Percentiles rank a stretch among this genome's conserved stretches.
These are phyloP conservation scores for Brachionus asplanchnoidis DNA, from an alignment of 1,140 invertebrate genomes.

Conservation along the genomic window DNA sequence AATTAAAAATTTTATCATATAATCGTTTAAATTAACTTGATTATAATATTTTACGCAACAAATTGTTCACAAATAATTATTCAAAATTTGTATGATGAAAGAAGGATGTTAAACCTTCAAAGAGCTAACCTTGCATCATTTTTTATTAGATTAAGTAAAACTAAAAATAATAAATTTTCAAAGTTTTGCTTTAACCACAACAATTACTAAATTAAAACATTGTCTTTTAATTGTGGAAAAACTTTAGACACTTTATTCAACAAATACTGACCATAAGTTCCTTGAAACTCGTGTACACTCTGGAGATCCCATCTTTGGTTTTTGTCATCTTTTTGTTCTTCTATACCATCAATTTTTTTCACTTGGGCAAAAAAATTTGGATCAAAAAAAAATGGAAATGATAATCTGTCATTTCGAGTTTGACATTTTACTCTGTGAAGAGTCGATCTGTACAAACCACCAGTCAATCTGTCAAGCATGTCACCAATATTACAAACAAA, in stretches of 20 bases:
- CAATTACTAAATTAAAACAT: neutral
- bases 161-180: too few species aligned
- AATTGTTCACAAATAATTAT: too few species aligned
- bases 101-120: too few species aligned
- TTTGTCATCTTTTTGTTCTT: neutral
- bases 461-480: slow-evolving; percentile 70
- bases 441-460: slow-evolving; percentile 7
- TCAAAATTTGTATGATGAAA: too few species aligned
- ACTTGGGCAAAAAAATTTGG: slow-evolving; percentile 21
- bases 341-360: neutral
- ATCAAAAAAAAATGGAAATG: slow-evolving; percentile 40
- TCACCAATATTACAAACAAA: slow-evolving; percentile 74
- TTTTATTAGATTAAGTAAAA: too few species aligned
- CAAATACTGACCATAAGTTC: slow-evolving; percentile 39
- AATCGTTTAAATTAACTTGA: too few species aligned
- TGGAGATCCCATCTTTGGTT: slow-evolving; percentile 13
- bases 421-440: neutral
- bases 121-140: too few species aligned
- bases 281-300: slow-evolving; percentile 3
- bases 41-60: too few species aligned
- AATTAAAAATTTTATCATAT: too few species aligned
- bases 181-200: too few species aligned
- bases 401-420: neutral
- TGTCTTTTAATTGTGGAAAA: slow-evolving; percentile 7
- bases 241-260: slow-evolving; percentile 13